Percentiles rank a stretch among this genome's conserved stretches.
Conservation (phyloP, 2,888 invertebrate species). For the Epistrophe grossulariae region DNA sequence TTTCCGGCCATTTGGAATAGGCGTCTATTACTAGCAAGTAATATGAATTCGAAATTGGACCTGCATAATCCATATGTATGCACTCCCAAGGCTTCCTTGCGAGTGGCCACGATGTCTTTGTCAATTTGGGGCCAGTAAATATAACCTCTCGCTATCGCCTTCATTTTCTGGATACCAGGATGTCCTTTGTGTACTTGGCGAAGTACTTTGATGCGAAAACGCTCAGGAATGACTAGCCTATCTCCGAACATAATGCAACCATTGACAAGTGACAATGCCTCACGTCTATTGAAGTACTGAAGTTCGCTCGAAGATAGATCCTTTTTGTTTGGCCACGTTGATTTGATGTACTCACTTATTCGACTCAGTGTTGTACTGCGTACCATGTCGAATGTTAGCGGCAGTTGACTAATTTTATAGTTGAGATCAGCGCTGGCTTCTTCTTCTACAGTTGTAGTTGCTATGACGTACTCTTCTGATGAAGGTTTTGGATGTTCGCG, state of each 20-base stretch:
- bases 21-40: constrained; percentile 81
- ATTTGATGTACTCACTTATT: constrained; percentile 4
- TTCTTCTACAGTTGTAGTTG: neutral
- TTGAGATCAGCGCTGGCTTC: constrained; percentile 3
- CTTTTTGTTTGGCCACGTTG: constrained; percentile 23
- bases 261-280: constrained; percentile 1
- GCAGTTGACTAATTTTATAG: neutral
- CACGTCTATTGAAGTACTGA: constrained; percentile 14
- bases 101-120: constrained; percentile 75
- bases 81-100: constrained; percentile 74
- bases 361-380: neutral
- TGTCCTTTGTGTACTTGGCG: constrained; percentile 76
- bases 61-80: constrained; percentile 76
- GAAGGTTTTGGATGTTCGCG: constrained; percentile 10
- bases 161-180: constrained; percentile 71
- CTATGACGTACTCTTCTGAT: constrained; percentile 2
- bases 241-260: constrained; percentile 21
- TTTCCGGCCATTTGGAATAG: constrained; percentile 82
- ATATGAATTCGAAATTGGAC: constrained; percentile 75
- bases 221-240: constrained; percentile 9
- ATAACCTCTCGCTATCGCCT: constrained; percentile 69
- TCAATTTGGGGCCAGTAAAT: constrained; percentile 77
- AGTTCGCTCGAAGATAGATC: neutral
- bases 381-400: constrained; percentile 1
- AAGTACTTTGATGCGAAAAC: constrained; percentile 43